Evolutionary conservation across 35 echinoderm and acorn worm genomes (phyloP), one percentile per base, ranked within the genome.

Genomic region (Eucidaris tribuloides): DNA sequence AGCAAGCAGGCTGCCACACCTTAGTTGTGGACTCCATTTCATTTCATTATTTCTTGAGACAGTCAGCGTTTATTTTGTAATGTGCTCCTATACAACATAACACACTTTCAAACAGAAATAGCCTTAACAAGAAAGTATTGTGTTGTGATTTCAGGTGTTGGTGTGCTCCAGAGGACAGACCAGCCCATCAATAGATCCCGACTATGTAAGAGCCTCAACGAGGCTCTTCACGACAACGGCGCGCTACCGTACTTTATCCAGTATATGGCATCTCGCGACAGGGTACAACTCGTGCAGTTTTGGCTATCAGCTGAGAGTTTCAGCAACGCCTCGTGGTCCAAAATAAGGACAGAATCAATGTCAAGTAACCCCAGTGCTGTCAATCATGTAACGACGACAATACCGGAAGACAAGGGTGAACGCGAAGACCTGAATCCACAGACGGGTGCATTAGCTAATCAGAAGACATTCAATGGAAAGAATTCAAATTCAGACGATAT

Each of bases 231-330:
- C 52, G 94, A 97, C 87, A 97, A 93, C 45, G 86, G 90, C 31
- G 89, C 94, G 19, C 72, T 97, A 27, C 90, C 94, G 14, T 97
- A 97, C 71, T 85, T 97, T 39, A 97, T 97, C 29, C 94, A 97
- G 71, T 97, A 84, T 71, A 93, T 97, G 94, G 81, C 83, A 19
- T 89, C 85, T 13, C 52, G 80, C 17, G 45, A 77, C 36, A 30
- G 31, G 2, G 84, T 68, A 48, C 90, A 97, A 24, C 77, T 97
- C 0, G 86, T 97, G 3, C 90, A 93, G 49, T 97, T 92, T 71
- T 97, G 94, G 94, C 82, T 93, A 3, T 85, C 90, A 0, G 84
- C 83, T 7, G 94, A 97, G 43, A 97, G 90, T 37, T 97, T 97
- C 46, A 85, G 83, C 24, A 85, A 81, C 35, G 90, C 90, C 1